phyloP scores from a whole-genome alignment of 2,888 invertebrate species.

The Galerucella calmariensis region DNA sequence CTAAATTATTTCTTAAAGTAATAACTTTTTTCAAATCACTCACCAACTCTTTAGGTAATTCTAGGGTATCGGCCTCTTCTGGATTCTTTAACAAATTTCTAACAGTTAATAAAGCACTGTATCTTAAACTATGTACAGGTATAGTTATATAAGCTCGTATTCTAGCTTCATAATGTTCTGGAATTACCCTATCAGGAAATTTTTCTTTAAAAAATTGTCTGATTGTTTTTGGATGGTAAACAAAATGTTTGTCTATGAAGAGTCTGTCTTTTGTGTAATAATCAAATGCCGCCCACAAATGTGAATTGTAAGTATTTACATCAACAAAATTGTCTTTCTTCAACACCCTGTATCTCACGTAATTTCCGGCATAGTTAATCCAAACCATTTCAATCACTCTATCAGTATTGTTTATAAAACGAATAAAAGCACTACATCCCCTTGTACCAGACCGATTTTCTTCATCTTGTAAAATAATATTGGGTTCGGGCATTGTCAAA shows the following conservation, averaged over 20 bases:
- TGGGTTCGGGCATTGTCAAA: conserved; percentile 5
- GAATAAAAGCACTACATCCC: conserved; percentile 65
- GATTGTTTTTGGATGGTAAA: conserved; percentile 65
- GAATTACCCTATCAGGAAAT: conserved; percentile 44
- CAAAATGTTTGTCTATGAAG: conserved; percentile 68
- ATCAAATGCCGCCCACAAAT: conserved; percentile 88
- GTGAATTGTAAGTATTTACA: conserved; percentile 81
- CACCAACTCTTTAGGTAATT: conserved; percentile 64
- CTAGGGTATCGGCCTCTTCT: conserved; percentile 61
- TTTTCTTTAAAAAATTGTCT: conserved; percentile 48
- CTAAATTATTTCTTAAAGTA: conserved; percentile 37
- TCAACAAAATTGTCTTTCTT: conserved; percentile 68
- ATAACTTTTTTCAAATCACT: conserved; percentile 61
- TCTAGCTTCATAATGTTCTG: conserved; percentile 50
- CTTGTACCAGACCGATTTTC: conserved; percentile 46
- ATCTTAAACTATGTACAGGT: conserved; percentile 67
- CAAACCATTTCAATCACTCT: conserved; percentile 74
- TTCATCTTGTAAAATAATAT: background rate
- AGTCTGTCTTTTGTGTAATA: conserved; percentile 74
- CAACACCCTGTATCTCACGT: conserved; percentile 72
- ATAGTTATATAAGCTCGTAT: conserved; percentile 68
- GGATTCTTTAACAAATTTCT: conserved; percentile 61
- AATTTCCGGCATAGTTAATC: conserved; percentile 79
- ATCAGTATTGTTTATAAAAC: conserved; percentile 72
- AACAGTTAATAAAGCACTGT: conserved; percentile 65